A percentile compares a stretch with the other conserved stretches of the same genome.
Evolutionary conservation across 2,888 invertebrate genomes (phyloP).

Genomic region (Andricus quercusramuli): DNA sequence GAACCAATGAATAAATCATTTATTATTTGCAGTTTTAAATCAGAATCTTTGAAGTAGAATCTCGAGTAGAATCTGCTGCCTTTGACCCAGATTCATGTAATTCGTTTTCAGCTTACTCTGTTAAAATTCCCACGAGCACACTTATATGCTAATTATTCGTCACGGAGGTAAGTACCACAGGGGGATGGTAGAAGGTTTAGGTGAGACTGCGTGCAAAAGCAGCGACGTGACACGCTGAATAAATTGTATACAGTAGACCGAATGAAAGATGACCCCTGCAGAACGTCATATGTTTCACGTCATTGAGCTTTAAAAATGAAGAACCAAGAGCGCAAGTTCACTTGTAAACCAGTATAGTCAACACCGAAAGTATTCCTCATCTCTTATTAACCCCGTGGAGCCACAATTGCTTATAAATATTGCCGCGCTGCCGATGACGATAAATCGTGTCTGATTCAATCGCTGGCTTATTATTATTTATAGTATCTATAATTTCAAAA

Average conservation of each 20-base stretch:
- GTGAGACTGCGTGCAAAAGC: slow-evolving; percentile 20
- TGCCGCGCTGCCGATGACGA: slow-evolving; percentile 15
- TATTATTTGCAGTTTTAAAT: not conserved
- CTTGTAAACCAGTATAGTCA: slow-evolving; percentile 6
- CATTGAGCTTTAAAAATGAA: slow-evolving; percentile 13
- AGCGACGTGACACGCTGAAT: slow-evolving; percentile 19
- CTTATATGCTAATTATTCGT: slow-evolving; percentile 17
- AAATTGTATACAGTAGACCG: slow-evolving; percentile 19
- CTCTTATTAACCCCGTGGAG: slow-evolving; percentile 14
- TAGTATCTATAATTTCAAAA: not conserved
- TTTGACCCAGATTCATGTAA: not conserved
- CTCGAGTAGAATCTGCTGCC: not conserved
- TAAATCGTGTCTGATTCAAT: slow-evolving; percentile 27
- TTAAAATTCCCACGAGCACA: slow-evolving; percentile 5
- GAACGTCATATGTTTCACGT: slow-evolving; percentile 31
- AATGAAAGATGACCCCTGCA: slow-evolving; percentile 34
- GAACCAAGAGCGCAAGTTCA: slow-evolving; percentile 18
- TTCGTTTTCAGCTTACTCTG: not conserved
- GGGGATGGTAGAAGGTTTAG: not conserved
- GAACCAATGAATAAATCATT: no score
- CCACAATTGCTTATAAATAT: slow-evolving; percentile 17
- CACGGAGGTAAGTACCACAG: slow-evolving; percentile 2
- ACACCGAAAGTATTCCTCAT: slow-evolving; percentile 31
- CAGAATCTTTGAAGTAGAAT: not conserved
- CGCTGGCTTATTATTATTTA: not conserved